Evolutionary conservation across 2,113 vertebrate genomes (phyloP), one percentile per base, ranked within the genome.

Genomic region (Gracilinanus agilis): DNA sequence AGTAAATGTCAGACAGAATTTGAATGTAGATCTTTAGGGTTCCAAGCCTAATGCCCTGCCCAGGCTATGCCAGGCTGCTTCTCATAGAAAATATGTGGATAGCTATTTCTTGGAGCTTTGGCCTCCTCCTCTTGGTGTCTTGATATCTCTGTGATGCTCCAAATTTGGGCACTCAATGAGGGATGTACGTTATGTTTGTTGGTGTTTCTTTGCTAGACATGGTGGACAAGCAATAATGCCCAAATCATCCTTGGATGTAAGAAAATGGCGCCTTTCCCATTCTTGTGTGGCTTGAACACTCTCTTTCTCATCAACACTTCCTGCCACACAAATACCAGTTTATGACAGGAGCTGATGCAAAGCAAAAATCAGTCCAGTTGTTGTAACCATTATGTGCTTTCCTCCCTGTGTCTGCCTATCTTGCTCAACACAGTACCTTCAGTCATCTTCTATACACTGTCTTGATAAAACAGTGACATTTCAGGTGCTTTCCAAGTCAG

Each of bases 391-490:
- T 91, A 55, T 54, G 19, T n/a, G 58, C 90, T 96, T 89, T 92
- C 83, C 75, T 9, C 53, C 54, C 53, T 2, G 83, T 40, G 49
- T n/a, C 92, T 91, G 88, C 58, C 61, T 92, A 8, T 94, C 94
- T 90, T 54, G 75, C 91, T 88, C 44, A 89, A 83, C 27, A 56
- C 58, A 91, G 94, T 93, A 96, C 90, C 67, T 94, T 54, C 93
- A 90, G 55, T 94, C 92, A 93, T 93, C 34, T 56, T 53, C 93
- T 27, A 83, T 3, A 13, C 54, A 92, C 0, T 56, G 10, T 61
- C 94, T 91, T 96, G 95, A 94, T 96, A 96, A 90, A 29, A 24
- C 91, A 94, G 94, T 94, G 90, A 94, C 29, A 94, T 94, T 88
- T 56, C 10, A 90, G 96, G 94, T 90, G 93, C 23, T 90, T 96